Evolutionary conservation across 2,113 vertebrate genomes (phyloP).

Genomic region (Pimephales promelas): DNA sequence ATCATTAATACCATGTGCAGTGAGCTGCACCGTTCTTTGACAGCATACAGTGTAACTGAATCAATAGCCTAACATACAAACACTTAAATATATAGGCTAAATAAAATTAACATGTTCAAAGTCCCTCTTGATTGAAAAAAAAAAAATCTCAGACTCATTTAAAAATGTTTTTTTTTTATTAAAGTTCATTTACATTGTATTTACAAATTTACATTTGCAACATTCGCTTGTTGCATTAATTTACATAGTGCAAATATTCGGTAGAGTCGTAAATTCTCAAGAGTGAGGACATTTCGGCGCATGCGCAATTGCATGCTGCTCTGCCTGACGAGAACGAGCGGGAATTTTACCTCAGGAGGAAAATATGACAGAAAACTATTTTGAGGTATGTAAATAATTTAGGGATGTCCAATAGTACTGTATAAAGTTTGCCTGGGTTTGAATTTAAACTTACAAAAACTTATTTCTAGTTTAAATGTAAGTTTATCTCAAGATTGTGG

Average conservation of each 20-base stretch:
- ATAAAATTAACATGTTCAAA: not conserved
- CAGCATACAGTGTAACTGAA: no score
- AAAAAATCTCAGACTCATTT: not conserved
- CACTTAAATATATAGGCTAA: not conserved
- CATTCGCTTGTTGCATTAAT: not conserved
- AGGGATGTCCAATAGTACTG: not conserved
- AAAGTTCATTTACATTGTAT: slow-evolving; percentile 7
- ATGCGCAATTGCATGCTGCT: not conserved
- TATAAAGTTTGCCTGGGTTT: not conserved
- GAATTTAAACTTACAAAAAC: not conserved
- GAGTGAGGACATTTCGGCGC: not conserved
- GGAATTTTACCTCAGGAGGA: not conserved
- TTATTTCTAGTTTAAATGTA: not conserved
- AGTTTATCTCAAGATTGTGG: not conserved
- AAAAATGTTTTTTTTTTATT: not conserved
- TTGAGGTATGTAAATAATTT: not conserved
- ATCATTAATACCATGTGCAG: not conserved
- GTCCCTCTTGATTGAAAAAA: no score
- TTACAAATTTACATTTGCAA: slow-evolving; percentile 17
- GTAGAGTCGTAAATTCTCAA: not conserved
- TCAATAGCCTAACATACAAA: not conserved
- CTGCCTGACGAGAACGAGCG: not conserved
- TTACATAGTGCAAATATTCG: slow-evolving; percentile 14
- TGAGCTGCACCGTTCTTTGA: not conserved
- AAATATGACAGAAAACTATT: not conserved